Evolutionary conservation across 2,888 invertebrate genomes (phyloP).

Genomic region (Deilephila porcellus): DNA sequence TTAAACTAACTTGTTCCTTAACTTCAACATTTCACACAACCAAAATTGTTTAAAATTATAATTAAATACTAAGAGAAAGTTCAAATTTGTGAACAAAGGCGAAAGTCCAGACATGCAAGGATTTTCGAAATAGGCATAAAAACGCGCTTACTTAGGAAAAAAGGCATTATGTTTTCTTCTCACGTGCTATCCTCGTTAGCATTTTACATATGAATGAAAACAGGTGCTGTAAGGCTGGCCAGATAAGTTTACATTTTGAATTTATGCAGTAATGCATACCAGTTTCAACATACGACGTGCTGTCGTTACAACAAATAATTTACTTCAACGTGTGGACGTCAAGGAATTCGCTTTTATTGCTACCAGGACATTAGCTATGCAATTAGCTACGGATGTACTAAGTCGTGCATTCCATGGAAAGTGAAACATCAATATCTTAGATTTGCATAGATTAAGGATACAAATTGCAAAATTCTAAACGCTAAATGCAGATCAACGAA

Average conservation of each 20-base stretch:
- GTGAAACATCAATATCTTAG: not conserved
- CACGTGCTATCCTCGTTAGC: slow-evolving; percentile 8
- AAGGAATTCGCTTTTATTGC: not conserved
- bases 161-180: slow-evolving; percentile 1
- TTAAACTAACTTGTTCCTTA: too few relatives aligned
- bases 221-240: slow-evolving; percentile 7
- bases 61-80: not conserved
- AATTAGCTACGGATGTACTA: not conserved
- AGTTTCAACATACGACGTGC: slow-evolving; percentile 9
- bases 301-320: slow-evolving; percentile 9
- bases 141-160: slow-evolving; percentile 13
- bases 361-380: not conserved
- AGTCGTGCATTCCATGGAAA: not conserved
- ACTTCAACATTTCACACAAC: not conserved
- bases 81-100: slow-evolving; percentile 20
- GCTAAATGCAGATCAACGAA: too few relatives aligned
- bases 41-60: not conserved
- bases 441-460: not conserved
- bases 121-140: slow-evolving; percentile 9
- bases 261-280: not conserved
- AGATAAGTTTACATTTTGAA: slow-evolving; percentile 9
- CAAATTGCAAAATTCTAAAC: too few relatives aligned
- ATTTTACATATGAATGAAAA: slow-evolving; percentile 22
- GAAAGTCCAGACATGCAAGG: slow-evolving; percentile 24
- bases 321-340: not conserved